Conservation (phyloP, 2,888 invertebrate species). For the Phyllotreta cruciferae region DNA sequence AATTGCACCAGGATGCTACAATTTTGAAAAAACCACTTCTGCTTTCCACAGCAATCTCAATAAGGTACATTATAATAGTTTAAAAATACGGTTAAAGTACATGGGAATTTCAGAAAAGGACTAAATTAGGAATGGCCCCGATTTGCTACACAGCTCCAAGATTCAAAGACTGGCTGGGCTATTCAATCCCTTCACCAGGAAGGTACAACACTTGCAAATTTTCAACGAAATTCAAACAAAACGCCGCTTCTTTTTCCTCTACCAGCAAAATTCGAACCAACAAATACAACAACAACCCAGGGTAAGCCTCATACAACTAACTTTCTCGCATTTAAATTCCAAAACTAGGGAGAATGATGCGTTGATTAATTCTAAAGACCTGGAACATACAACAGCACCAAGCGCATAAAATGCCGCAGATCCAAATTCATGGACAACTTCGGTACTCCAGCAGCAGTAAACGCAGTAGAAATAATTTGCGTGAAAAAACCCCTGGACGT, state of each 20-base stretch:
- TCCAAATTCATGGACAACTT: slow-evolving; percentile 59
- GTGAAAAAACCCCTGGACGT: slow-evolving; percentile 55
- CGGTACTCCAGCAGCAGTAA: slow-evolving; percentile 57
- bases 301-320: slow-evolving; percentile 44
- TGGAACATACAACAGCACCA: slow-evolving; percentile 48
- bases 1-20: slow-evolving; percentile 48
- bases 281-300: slow-evolving; percentile 46
- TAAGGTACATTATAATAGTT: slow-evolving; percentile 51
- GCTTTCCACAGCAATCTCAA: slow-evolving; percentile 46
- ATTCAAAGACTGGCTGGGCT: slow-evolving; percentile 46
- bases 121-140: slow-evolving; percentile 51
- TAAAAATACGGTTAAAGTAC: not conserved
- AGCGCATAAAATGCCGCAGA: slow-evolving; percentile 45
- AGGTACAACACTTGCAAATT: slow-evolving; percentile 46
- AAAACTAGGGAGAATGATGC: not conserved
- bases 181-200: slow-evolving; percentile 53
- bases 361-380: slow-evolving; percentile 47
- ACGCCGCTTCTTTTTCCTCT: slow-evolving; percentile 48
- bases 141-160: slow-evolving; percentile 49
- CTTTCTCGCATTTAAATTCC: not conserved
- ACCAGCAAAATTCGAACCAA: slow-evolving; percentile 29
- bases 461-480: slow-evolving; percentile 61
- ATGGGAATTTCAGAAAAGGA: slow-evolving; percentile 45
- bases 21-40: slow-evolving; percentile 45
- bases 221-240: slow-evolving; percentile 37